Evolutionary conservation across 2,113 vertebrate species (phyloP).

Genomic region (Lepus timidus): DNA sequence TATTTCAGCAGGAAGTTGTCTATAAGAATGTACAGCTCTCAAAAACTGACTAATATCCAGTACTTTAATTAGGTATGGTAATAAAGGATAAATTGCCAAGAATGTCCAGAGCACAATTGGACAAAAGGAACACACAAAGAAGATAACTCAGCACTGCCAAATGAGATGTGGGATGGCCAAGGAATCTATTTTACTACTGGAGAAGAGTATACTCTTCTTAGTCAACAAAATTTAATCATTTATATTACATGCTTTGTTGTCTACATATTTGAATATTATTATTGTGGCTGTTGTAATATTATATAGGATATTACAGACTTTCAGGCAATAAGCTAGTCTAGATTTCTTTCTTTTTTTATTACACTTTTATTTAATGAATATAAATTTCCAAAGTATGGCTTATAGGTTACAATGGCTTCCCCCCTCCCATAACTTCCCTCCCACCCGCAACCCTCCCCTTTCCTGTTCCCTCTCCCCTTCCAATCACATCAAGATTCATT

Average conservation of each 20-base stretch:
- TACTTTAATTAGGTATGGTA: not conserved
- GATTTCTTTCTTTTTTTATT: not conserved
- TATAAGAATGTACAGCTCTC: not conserved
- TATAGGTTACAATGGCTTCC: no score
- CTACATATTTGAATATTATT: not conserved
- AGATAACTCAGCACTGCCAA: not conserved
- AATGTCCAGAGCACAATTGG: not conserved
- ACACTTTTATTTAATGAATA: no score
- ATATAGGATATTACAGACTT: not conserved
- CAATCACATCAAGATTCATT: no score
- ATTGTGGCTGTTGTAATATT: not conserved
- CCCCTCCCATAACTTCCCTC: no score
- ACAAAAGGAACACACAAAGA: not conserved
- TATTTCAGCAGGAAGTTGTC: not conserved
- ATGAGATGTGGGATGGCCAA: not conserved
- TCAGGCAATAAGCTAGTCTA: not conserved
- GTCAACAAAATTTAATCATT: not conserved
- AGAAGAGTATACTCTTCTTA: not conserved
- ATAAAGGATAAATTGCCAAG: not conserved
- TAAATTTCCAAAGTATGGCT: no score
- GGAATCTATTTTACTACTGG: not conserved
- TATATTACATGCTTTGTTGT: not conserved
- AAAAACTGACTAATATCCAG: not conserved
- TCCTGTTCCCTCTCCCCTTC: no score
- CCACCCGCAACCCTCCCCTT: no score